Percentiles rank a stretch among this genome's conserved stretches.
phyloP scores from a whole-genome alignment of 1,140 invertebrate species.

The Hyposmocoma kahamanoa region DNA sequence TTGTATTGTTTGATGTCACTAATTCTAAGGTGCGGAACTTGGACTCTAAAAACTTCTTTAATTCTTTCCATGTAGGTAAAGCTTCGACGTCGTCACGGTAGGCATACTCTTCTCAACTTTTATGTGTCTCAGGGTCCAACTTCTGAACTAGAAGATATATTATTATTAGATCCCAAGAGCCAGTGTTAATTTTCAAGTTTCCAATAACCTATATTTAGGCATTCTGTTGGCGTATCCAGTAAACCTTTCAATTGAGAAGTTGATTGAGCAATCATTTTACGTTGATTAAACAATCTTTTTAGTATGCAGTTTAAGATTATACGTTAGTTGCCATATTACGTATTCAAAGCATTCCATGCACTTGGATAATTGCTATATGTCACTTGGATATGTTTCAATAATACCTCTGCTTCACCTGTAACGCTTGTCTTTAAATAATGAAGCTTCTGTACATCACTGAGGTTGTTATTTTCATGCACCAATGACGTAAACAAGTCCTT shows the following conservation, averaged over 20 bases:
- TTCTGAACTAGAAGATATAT: constrained; percentile 23
- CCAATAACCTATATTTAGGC: neutral
- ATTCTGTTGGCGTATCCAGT: neutral
- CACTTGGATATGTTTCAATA: neutral
- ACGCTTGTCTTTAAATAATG: constrained; percentile 10
- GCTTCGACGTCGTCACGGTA: constrained; percentile 13
- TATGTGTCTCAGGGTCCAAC: constrained; percentile 25
- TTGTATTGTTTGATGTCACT: constrained; percentile 5
- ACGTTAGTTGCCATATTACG: neutral
- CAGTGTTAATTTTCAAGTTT: neutral
- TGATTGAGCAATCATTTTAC: neutral
- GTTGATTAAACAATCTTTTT: neutral
- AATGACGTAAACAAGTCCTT: constrained; percentile 13
- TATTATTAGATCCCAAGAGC: constrained; percentile 9
- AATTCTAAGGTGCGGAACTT: constrained; percentile 25
- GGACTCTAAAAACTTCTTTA: constrained; percentile 19
- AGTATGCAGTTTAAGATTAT: neutral
- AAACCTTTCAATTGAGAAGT: neutral
- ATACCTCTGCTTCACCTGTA: neutral
- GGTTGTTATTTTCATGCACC: constrained; percentile 3
- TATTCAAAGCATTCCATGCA: neutral
- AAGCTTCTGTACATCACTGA: constrained; percentile 14
- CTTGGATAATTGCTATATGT: neutral
- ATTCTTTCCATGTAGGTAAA: constrained; percentile 17
- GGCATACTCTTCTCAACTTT: constrained; percentile 22